A percentile compares a stretch with the other conserved stretches of the same genome.
Evolutionary conservation across 1,140 invertebrate species (phyloP).

Genomic region (Caenorhabditis tropicalis): DNA sequence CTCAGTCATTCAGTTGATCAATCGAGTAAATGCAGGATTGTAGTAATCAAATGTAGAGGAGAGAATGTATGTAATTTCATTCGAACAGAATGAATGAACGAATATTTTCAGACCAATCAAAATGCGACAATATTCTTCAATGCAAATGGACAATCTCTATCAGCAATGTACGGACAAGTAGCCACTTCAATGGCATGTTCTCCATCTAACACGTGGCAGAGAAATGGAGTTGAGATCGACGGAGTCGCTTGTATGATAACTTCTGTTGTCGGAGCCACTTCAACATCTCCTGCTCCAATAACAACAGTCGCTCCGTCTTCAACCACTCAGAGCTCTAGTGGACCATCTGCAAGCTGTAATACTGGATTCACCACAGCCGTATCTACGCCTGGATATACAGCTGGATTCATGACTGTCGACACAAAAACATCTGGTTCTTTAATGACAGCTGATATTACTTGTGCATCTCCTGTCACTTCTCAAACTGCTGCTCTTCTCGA

Average conservation of each 20-base stretch:
- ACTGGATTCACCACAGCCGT: neutral
- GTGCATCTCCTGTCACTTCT: neutral
- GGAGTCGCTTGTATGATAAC: slow-evolving; percentile 32
- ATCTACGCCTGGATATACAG: slow-evolving; percentile 2
- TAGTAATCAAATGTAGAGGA: slow-evolving; percentile 20
- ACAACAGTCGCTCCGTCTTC: neutral
- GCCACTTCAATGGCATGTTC: slow-evolving; percentile 4
- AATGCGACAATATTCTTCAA: slow-evolving; percentile 26
- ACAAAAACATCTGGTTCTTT: neutral
- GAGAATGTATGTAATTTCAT: neutral
- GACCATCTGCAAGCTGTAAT: slow-evolving; percentile 24
- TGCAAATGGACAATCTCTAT: slow-evolving; percentile 1
- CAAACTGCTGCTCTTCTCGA: slow-evolving; percentile 7
- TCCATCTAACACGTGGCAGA: neutral
- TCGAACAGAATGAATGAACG: neutral
- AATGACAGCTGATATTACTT: neutral
- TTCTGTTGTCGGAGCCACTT: slow-evolving; percentile 6
- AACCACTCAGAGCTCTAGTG: neutral
- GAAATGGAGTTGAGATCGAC: slow-evolving; percentile 2
- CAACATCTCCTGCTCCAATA: slow-evolving; percentile 19
- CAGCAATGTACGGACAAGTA: neutral
- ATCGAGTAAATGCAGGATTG: slow-evolving; percentile 21
- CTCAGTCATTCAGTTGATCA: slow-evolving; percentile 28
- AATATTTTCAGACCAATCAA: slow-evolving; percentile 2
- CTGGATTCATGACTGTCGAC: slow-evolving; percentile 23